phyloP scores from a whole-genome alignment of 2,113 vertebrate species.

The Macrotis lagotis region DNA sequence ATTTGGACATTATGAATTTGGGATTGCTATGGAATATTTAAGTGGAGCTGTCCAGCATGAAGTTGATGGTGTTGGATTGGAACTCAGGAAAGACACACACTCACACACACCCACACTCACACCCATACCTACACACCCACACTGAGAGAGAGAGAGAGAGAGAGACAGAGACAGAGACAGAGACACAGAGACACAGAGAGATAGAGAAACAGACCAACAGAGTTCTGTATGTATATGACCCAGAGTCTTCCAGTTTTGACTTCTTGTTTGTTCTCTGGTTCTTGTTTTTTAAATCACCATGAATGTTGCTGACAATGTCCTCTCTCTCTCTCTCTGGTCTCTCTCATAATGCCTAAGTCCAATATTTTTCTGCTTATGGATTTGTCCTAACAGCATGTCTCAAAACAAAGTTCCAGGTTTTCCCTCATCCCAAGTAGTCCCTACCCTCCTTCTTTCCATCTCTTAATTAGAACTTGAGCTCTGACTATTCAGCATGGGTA shows the following conservation, averaged over 20 bases:
- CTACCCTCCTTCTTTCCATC: not conserved
- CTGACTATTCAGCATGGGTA: not conserved
- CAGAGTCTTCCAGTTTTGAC: not conserved
- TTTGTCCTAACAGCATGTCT: not conserved
- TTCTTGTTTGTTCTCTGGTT: too few relatives aligned
- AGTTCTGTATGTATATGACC: not conserved
- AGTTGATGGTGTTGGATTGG: not conserved
- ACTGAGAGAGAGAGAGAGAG: not conserved
- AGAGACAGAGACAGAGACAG: not conserved
- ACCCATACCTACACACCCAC: too few relatives aligned
- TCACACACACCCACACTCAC: too few relatives aligned
- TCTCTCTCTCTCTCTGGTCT: too few relatives aligned
- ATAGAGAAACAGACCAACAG: too few relatives aligned
- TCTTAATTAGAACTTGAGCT: not conserved
- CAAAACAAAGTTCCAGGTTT: not conserved
- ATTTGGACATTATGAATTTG: too few relatives aligned
- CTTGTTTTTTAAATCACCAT: not conserved
- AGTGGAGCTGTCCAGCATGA: too few relatives aligned
- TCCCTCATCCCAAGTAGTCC: not conserved
- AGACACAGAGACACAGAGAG: not conserved
- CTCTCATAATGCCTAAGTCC: not conserved
- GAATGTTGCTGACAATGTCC: not conserved
- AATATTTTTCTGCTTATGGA: not conserved
- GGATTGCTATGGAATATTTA: too few relatives aligned
- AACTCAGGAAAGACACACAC: too few relatives aligned